These are phyloP conservation scores for Sorex maritimensis DNA, from an alignment of 2,797 vertebrate species.

Conservation along the genomic window DNA sequence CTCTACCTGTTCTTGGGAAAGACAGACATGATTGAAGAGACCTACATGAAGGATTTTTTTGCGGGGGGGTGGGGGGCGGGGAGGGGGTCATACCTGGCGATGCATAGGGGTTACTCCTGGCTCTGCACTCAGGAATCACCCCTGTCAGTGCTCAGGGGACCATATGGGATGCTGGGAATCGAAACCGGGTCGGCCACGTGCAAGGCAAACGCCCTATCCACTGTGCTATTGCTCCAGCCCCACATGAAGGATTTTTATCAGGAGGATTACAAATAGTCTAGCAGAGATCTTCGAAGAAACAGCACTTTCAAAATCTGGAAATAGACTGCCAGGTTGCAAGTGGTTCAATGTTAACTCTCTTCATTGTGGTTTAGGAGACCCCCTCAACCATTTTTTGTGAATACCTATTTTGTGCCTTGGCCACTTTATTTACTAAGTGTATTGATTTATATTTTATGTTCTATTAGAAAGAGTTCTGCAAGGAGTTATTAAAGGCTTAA, in stretches of 20 bases:
- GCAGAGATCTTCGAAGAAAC: constrained; percentile 43
- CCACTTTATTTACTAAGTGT: constrained; percentile 7
- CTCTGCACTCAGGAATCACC: no score
- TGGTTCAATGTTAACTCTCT: constrained; percentile 29
- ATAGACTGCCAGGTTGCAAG: constrained; percentile 33
- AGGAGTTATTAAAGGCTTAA: constrained; percentile 58
- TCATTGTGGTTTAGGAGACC: neutral
- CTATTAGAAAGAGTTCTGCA: constrained; percentile 61
- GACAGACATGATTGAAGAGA: neutral
- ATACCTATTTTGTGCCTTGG: neutral
- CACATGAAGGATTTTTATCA: neutral
- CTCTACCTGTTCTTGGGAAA: constrained; percentile 13
- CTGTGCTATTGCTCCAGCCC: neutral
- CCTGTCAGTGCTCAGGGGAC: no score
- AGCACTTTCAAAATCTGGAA: constrained; percentile 50
- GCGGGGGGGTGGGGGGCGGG: no score
- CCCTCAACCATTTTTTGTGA: constrained; percentile 59
- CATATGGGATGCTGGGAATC: no score
- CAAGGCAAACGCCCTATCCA: no score
- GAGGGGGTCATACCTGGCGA: no score
- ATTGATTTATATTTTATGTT: neutral
- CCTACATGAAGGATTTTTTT: neutral
- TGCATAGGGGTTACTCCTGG: no score
- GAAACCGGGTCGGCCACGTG: no score
- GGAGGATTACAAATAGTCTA: neutral